Percentiles rank a stretch among this genome's conserved stretches.
These are phyloP conservation scores for Metacarcinus magister DNA, from an alignment of 2,888 invertebrate species.

Conservation along the genomic window DNA sequence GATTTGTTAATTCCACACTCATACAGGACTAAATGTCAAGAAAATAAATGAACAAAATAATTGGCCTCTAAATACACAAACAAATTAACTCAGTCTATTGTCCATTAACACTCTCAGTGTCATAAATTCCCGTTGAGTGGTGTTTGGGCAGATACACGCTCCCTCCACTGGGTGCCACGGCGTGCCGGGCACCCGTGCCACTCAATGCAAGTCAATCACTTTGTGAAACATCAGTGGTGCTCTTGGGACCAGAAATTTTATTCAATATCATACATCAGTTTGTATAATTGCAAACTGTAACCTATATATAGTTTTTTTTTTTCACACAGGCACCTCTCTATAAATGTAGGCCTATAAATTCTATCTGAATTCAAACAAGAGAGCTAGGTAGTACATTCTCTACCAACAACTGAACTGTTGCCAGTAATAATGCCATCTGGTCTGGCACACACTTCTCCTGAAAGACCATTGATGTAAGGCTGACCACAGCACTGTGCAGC, in stretches of 20 bases:
- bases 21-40: background rate
- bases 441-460: constrained; percentile 58
- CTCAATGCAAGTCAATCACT: background rate
- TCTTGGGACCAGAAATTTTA: constrained; percentile 46
- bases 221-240: constrained; percentile 42
- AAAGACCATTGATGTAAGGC: constrained; percentile 72
- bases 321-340: constrained; percentile 47
- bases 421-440: background rate
- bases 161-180: background rate
- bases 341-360: background rate
- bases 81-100: background rate
- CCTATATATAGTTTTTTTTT: background rate
- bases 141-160: background rate
- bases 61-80: constrained; percentile 29
- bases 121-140: background rate
- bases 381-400: constrained; percentile 30
- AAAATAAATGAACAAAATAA: constrained; percentile 19
- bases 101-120: background rate
- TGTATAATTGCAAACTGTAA: constrained; percentile 28
- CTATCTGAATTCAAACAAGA: constrained; percentile 49
- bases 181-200: background rate
- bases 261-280: constrained; percentile 33
- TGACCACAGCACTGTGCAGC: constrained; percentile 56
- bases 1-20: constrained; percentile 7
- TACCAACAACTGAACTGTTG: constrained; percentile 33